phyloP scores from a whole-genome alignment of 2,888 invertebrate genomes.

The Pseudoips prasinana region DNA sequence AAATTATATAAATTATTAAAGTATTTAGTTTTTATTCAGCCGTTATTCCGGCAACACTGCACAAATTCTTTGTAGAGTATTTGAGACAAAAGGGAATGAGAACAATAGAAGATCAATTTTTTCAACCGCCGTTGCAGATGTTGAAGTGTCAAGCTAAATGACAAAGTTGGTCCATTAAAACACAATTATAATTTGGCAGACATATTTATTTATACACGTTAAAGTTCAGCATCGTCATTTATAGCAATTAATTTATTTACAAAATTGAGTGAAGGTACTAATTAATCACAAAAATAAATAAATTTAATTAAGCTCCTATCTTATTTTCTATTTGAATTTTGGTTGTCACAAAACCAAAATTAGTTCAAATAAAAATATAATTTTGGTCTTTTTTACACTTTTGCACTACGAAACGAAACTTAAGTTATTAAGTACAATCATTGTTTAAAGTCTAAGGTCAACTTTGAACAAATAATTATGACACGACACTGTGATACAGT shows the following conservation, averaged over 20 bases:
- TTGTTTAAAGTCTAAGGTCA: conserved; percentile 58
- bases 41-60: conserved; percentile 18
- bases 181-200: conserved; percentile 74
- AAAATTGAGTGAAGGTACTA: conserved; percentile 73
- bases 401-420: conserved; percentile 51
- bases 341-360: conserved; percentile 63
- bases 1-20: conserved; percentile 49
- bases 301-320: conserved; percentile 61
- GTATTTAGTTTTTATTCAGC: conserved; percentile 45
- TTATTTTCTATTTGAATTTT: conserved; percentile 66
- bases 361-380: conserved; percentile 46
- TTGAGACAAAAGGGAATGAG: conserved; percentile 34
- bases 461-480: conserved; percentile 55
- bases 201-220: conserved; percentile 80
- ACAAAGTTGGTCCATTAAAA: conserved; percentile 45
- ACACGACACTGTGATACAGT: conserved; percentile 45
- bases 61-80: conserved; percentile 31
- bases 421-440: conserved; percentile 54
- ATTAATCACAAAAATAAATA: conserved; percentile 77
- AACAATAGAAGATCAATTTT: conserved; percentile 39
- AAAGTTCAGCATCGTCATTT: conserved; percentile 75
- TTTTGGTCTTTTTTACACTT: conserved; percentile 56
- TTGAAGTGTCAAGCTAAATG: neutral
- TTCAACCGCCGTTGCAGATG: conserved; percentile 15
- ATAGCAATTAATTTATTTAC: conserved; percentile 77